Percentiles rank a stretch among this genome's conserved stretches.
Evolutionary conservation across 2,888 invertebrate species (phyloP).

Genomic region (Andrena bicolor): DNA sequence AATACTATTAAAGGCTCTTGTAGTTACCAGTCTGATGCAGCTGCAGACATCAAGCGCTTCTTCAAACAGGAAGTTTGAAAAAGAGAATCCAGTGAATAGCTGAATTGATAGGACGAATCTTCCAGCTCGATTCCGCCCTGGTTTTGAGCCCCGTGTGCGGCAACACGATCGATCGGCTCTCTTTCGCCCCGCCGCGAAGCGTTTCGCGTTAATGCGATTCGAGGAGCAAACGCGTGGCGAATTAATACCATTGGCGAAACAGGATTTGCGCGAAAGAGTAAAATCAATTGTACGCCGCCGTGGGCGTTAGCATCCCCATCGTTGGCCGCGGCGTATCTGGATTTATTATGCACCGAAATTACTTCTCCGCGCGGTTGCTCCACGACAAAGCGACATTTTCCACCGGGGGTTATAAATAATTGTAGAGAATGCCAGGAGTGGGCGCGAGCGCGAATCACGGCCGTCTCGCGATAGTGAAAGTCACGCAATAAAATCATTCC

Average conservation of each 20-base stretch:
- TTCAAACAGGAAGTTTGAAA: neutral
- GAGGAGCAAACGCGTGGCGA: constrained; percentile 9
- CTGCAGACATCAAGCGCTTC: neutral
- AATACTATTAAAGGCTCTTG: no score
- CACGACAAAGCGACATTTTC: constrained; percentile 38
- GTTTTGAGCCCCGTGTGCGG: neutral
- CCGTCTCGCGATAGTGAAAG: constrained; percentile 56
- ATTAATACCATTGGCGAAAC: constrained; percentile 13
- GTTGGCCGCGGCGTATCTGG: neutral
- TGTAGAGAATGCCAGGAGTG: constrained; percentile 51
- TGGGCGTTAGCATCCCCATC: constrained; percentile 7
- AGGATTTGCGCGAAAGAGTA: constrained; percentile 28
- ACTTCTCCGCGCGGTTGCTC: constrained; percentile 10
- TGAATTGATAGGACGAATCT: neutral
- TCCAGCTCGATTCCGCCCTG: constrained; percentile 1
- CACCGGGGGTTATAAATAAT: constrained; percentile 51
- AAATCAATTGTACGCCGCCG: constrained; percentile 36
- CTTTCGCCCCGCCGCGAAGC: neutral
- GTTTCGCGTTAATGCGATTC: constrained; percentile 20
- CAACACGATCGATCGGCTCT: constrained; percentile 3
- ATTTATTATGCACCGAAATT: constrained; percentile 29
- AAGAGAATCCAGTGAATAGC: neutral
- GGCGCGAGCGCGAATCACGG: constrained; percentile 49
- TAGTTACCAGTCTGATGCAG: neutral
- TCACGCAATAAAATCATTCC: constrained; percentile 70